Evolutionary conservation across 2,888 invertebrate species (phyloP).

Genomic region (Trachelus stipa): DNA sequence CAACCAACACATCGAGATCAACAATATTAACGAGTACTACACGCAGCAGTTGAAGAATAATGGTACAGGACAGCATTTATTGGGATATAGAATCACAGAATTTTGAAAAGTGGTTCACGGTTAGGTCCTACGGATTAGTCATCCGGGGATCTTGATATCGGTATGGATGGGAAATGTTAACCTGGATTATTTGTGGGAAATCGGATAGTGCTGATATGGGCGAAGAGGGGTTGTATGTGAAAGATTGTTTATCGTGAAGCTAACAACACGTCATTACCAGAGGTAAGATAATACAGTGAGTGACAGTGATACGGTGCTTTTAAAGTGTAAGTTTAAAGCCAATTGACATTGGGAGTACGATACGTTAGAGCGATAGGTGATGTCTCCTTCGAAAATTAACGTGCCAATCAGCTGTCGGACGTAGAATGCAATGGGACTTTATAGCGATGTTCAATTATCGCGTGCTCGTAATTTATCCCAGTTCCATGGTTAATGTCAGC

Average conservation of each 20-base stretch:
- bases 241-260: background rate
- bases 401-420: background rate
- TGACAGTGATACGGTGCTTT: constrained; percentile 3
- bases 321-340: constrained; percentile 18
- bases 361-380: background rate
- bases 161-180: background rate
- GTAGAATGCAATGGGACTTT: background rate
- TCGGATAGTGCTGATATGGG: background rate
- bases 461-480: background rate
- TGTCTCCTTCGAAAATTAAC: background rate
- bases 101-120: background rate
- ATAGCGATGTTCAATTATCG: background rate
- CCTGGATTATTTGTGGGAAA: background rate
- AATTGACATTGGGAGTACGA: constrained; percentile 5
- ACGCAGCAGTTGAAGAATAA: background rate
- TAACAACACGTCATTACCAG: constrained; percentile 1
- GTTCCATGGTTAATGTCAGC: background rate
- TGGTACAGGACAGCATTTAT: background rate
- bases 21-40: constrained; percentile 1
- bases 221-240: background rate
- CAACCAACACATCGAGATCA: constrained; percentile 6
- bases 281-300: constrained; percentile 10
- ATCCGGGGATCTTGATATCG: background rate
- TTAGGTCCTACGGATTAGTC: background rate
- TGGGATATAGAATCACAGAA: background rate